Percentiles rank a stretch among this genome's conserved stretches.
These are phyloP conservation scores for Drosophila busckii DNA, from an alignment of 1,140 invertebrate genomes.

Conservation along the genomic window DNA sequence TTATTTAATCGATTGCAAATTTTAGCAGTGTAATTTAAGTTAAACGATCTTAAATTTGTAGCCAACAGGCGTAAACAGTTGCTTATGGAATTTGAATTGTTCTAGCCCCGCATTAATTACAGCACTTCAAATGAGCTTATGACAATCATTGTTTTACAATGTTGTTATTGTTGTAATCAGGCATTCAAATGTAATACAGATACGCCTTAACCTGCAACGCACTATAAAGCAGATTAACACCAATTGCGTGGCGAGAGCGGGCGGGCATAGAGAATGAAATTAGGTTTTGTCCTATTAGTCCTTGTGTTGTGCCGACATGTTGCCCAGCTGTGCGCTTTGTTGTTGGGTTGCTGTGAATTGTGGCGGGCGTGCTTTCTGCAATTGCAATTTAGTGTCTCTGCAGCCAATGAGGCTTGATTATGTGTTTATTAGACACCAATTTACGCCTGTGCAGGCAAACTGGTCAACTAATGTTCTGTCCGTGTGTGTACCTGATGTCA, in stretches of 20 bases:
- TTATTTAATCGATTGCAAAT: too few relatives aligned
- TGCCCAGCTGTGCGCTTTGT: slow-evolving; percentile 16
- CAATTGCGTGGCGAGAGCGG: slow-evolving; percentile 5
- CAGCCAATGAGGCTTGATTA: slow-evolving; percentile 65
- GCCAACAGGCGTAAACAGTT: too few relatives aligned
- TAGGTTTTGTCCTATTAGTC: too few relatives aligned
- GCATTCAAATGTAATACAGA: slow-evolving; percentile 47
- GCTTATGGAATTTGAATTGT: too few relatives aligned
- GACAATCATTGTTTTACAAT: too few relatives aligned
- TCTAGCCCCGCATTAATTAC: too few relatives aligned
- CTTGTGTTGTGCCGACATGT: slow-evolving; percentile 44
- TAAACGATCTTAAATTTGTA: too few relatives aligned
- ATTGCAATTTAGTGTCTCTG: slow-evolving; percentile 62
- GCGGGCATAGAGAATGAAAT: too few relatives aligned
- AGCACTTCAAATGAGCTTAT: too few relatives aligned
- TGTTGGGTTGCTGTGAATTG: background rate
- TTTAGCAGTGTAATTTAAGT: too few relatives aligned
- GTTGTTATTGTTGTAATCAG: slow-evolving; percentile 18
- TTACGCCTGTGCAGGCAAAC: slow-evolving; percentile 32
- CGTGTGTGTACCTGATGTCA: too few relatives aligned
- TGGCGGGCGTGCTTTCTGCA: slow-evolving; percentile 43
- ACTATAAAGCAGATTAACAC: slow-evolving; percentile 69
- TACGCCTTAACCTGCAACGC: slow-evolving; percentile 46
- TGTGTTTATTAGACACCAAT: slow-evolving; percentile 71
- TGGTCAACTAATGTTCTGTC: background rate